These are phyloP conservation scores for Pseudorhiza aurosa DNA, from an alignment of 30 jellyfish, hydroid and myxozoan species.

Conservation along the genomic window DNA sequence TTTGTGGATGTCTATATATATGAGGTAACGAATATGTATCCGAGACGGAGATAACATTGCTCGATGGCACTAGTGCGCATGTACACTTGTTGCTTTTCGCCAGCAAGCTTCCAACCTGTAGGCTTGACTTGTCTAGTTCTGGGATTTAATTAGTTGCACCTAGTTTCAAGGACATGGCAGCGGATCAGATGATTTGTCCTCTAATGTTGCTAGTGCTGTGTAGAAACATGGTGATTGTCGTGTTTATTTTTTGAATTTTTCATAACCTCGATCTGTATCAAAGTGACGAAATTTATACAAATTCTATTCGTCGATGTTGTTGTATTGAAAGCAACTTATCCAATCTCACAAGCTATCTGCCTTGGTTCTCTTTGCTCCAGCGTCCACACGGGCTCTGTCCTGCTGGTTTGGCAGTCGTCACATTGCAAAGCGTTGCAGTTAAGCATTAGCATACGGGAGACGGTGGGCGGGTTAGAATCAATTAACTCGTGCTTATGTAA, in stretches of 20 bases:
- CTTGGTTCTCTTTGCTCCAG: background rate
- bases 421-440: no score
- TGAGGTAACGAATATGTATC: conserved; percentile 20
- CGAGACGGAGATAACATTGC: background rate
- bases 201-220: conserved; percentile 1
- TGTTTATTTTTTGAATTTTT: conserved; percentile 62
- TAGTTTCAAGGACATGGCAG: conserved; percentile 7
- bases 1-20: conserved; percentile 31
- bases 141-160: conserved; percentile 22
- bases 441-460: no score
- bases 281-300: conserved; percentile 71
- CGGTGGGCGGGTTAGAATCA: no score
- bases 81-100: background rate
- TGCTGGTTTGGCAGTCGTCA: no score
- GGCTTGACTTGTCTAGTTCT: conserved; percentile 12
- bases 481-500: no score
- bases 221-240: conserved; percentile 44
- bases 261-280: conserved; percentile 58
- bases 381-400: background rate
- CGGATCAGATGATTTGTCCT: background rate
- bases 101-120: background rate
- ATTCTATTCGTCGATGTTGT: conserved; percentile 49
- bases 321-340: conserved; percentile 15
- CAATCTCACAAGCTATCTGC: background rate
- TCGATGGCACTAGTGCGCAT: background rate